phyloP scores from a whole-genome alignment of 1,140 invertebrate genomes.

The Hyposmocoma kahamanoa region DNA sequence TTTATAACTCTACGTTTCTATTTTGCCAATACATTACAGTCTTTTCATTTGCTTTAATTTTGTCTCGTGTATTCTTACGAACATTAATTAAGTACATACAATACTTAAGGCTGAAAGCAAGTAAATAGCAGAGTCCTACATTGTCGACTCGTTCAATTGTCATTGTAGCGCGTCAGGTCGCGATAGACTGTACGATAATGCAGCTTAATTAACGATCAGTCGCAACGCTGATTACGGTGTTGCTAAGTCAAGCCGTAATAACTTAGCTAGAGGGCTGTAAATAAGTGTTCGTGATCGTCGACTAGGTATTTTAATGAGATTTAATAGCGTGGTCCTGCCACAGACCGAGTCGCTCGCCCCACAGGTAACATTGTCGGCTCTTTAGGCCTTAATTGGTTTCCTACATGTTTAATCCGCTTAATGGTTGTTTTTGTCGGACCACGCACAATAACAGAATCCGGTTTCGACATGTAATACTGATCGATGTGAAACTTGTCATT shows the following conservation, averaged over 20 bases:
- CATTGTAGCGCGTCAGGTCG: constrained; percentile 9
- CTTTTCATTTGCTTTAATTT: too few species aligned
- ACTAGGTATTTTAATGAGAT: constrained; percentile 53
- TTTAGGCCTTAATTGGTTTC: constrained; percentile 53
- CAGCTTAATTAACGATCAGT: constrained; percentile 43
- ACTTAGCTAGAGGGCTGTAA: constrained; percentile 29
- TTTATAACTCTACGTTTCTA: too few species aligned
- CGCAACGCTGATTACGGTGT: constrained; percentile 36
- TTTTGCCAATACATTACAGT: too few species aligned
- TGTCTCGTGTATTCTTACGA: too few species aligned
- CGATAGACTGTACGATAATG: constrained; percentile 39
- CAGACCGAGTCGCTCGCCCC: constrained; percentile 1
- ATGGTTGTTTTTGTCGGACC: constrained; percentile 40
- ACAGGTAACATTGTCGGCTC: constrained; percentile 33
- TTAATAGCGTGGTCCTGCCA: constrained; percentile 35
- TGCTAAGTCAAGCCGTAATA: constrained; percentile 32
- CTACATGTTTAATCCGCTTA: constrained; percentile 50
- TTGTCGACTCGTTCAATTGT: constrained; percentile 19
- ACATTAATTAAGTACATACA: too few species aligned
- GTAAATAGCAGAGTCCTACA: too few species aligned
- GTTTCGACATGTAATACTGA: constrained; percentile 35
- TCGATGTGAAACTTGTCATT: constrained; percentile 36
- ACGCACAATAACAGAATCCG: constrained; percentile 35
- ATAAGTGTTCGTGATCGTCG: constrained; percentile 44
- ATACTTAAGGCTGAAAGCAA: too few species aligned